Percentiles rank a stretch among this genome's conserved stretches.
Evolutionary conservation across 2,797 vertebrate species (phyloP).

Genomic region (Falco peregrinus): DNA sequence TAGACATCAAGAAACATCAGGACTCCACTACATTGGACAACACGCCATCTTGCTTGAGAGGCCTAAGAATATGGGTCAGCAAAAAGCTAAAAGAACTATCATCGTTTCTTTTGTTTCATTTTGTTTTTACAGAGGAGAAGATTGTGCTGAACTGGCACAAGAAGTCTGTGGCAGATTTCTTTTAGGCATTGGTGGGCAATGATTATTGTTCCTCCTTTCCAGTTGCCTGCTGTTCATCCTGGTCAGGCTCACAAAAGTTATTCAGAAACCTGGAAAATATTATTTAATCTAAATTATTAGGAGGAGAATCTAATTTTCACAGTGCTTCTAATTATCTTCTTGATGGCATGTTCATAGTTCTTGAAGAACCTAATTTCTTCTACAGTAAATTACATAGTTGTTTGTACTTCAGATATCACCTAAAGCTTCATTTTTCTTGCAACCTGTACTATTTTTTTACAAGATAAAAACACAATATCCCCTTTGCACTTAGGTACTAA

Average conservation of each 20-base stretch:
- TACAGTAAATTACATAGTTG: background rate
- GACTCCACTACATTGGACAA: background rate
- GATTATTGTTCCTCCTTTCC: background rate
- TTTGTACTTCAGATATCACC: background rate
- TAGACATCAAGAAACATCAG: background rate
- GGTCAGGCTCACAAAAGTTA: background rate
- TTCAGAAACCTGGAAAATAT: background rate
- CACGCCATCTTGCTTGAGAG: background rate
- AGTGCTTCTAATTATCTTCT: background rate
- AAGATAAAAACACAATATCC: background rate
- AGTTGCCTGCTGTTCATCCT: background rate
- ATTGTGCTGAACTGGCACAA: background rate
- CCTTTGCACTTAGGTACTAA: background rate
- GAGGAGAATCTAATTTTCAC: background rate
- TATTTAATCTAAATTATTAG: background rate
- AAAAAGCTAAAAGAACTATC: background rate
- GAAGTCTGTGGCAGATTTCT: background rate
- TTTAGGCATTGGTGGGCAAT: background rate
- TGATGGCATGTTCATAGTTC: background rate
- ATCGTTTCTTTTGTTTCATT: background rate
- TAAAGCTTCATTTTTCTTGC: background rate
- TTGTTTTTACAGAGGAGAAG: background rate
- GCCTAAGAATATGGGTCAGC: background rate
- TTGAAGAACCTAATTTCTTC: background rate
- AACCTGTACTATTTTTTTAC: background rate